These are phyloP conservation scores for Sprattus sprattus DNA, from an alignment of 2,113 vertebrate genomes.

Conservation along the genomic window DNA sequence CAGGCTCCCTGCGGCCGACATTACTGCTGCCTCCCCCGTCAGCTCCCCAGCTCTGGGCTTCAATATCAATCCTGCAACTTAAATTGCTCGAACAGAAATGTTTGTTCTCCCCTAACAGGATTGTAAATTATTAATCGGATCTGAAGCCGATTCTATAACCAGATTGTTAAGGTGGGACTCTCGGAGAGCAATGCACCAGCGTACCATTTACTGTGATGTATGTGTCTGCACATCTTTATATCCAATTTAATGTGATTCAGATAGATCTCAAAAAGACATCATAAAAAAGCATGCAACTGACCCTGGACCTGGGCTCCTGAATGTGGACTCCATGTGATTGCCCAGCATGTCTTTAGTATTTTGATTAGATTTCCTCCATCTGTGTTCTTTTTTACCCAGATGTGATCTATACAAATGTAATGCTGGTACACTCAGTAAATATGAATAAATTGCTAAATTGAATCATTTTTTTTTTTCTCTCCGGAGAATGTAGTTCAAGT, in stretches of 20 bases:
- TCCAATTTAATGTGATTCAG: slow-evolving; percentile 77
- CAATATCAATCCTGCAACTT: slow-evolving; percentile 69
- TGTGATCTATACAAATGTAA: slow-evolving; percentile 74
- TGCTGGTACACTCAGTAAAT: slow-evolving; percentile 76
- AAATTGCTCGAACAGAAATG: slow-evolving; percentile 78
- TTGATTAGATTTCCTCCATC: slow-evolving; percentile 67
- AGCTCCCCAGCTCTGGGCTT: slow-evolving; percentile 33
- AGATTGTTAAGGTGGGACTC: slow-evolving; percentile 77
- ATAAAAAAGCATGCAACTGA: slow-evolving; percentile 71
- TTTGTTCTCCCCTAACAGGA: slow-evolving; percentile 80
- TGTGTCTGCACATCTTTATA: slow-evolving; percentile 80
- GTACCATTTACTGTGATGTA: slow-evolving; percentile 76
- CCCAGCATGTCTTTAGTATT: slow-evolving; percentile 55
- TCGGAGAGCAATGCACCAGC: slow-evolving; percentile 65
- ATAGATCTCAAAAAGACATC: slow-evolving; percentile 79
- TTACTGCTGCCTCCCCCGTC: slow-evolving; percentile 40
- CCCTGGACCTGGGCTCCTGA: slow-evolving; percentile 51
- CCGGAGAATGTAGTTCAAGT: slow-evolving; percentile 64
- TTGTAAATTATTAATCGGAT: slow-evolving; percentile 82
- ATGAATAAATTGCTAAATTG: slow-evolving; percentile 75
- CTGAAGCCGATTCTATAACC: slow-evolving; percentile 73
- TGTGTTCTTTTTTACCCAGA: slow-evolving; percentile 54
- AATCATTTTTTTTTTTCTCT: slow-evolving; percentile 58
- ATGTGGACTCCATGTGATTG: slow-evolving; percentile 51
- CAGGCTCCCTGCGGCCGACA: slow-evolving; percentile 20